These are phyloP conservation scores for Spea hammondii DNA, from an alignment of 2,797 vertebrate genomes.

Conservation along the genomic window DNA sequence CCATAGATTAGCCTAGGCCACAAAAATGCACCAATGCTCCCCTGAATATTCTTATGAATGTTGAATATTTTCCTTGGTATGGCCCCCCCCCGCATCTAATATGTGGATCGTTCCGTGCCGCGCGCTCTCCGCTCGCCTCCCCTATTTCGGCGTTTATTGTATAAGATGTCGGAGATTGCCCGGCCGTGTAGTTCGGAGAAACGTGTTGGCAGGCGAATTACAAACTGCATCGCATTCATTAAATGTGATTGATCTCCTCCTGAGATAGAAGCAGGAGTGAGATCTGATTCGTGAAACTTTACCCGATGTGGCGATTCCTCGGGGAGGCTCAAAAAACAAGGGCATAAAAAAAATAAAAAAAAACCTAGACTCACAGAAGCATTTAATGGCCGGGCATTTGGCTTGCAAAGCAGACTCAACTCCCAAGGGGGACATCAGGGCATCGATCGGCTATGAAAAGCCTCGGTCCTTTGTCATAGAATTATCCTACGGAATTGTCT, in stretches of 20 bases:
- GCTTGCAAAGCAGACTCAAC: neutral
- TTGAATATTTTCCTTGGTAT: too few relatives aligned
- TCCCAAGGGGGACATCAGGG: conserved; percentile 10
- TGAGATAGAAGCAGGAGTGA: neutral
- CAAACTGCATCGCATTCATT: conserved; percentile 32
- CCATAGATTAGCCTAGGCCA: too few relatives aligned
- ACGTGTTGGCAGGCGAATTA: neutral
- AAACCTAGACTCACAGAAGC: neutral
- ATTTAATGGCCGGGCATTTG: conserved; percentile 21
- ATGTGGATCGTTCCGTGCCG: too few relatives aligned
- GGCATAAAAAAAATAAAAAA: conserved; percentile 1
- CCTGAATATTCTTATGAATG: too few relatives aligned
- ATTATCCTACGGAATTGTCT: conserved; percentile 11
- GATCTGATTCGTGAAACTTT: conserved; percentile 22
- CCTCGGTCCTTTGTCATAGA: conserved; percentile 2
- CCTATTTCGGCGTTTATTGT: neutral
- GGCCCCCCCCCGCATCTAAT: too few relatives aligned
- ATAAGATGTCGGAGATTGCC: neutral
- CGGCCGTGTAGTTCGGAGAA: neutral
- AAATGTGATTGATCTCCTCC: conserved; percentile 29
- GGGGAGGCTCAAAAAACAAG: conserved; percentile 1
- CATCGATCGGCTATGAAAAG: conserved; percentile 19
- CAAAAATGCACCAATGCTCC: too few relatives aligned
- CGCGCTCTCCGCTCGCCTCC: too few relatives aligned
- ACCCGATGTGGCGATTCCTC: conserved; percentile 2